Evolutionary conservation across 2,888 invertebrate species (phyloP).

Genomic region (Conops quadrifasciatus): DNA sequence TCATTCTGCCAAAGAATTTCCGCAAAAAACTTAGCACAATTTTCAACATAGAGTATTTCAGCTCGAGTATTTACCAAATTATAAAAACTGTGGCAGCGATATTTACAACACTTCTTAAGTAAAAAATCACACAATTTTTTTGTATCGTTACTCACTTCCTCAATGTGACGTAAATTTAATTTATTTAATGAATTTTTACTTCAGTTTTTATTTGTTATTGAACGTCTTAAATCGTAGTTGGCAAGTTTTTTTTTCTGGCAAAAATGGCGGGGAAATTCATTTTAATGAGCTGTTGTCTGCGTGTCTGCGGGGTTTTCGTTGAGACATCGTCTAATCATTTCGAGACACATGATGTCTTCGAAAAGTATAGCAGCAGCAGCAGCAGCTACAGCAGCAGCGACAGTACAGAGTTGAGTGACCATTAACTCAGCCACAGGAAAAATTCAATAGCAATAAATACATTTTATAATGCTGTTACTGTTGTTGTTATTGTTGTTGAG

Average conservation of each 20-base stretch:
- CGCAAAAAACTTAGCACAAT: too few relatives aligned
- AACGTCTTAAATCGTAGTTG: not conserved
- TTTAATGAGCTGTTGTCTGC: slow-evolving; percentile 37
- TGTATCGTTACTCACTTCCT: not conserved
- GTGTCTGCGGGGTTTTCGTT: slow-evolving; percentile 24
- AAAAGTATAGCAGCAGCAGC: slow-evolving; percentile 29
- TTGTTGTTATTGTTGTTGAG: too few relatives aligned
- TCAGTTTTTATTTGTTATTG: too few relatives aligned
- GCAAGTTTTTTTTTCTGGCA: not conserved
- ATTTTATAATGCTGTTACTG: too few relatives aligned
- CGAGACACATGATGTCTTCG: slow-evolving; percentile 1
- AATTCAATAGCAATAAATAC: too few relatives aligned
- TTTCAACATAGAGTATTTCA: too few relatives aligned
- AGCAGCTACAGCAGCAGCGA: not conserved
- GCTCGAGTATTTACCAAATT: too few relatives aligned
- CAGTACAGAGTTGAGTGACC: slow-evolving; percentile 19
- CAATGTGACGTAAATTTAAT: not conserved
- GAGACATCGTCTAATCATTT: slow-evolving; percentile 9
- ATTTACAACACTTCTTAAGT: too few relatives aligned
- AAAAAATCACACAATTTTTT: not conserved
- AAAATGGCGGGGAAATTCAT: slow-evolving; percentile 24
- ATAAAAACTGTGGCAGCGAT: too few relatives aligned
- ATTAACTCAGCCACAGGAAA: too few relatives aligned
- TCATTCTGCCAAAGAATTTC: too few relatives aligned
- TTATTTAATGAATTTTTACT: not conserved